Percentiles rank a stretch among this genome's conserved stretches.
These are phyloP conservation scores for Sebastes iracundus DNA, from an alignment of 2,797 vertebrate genomes.

Conservation along the genomic window DNA sequence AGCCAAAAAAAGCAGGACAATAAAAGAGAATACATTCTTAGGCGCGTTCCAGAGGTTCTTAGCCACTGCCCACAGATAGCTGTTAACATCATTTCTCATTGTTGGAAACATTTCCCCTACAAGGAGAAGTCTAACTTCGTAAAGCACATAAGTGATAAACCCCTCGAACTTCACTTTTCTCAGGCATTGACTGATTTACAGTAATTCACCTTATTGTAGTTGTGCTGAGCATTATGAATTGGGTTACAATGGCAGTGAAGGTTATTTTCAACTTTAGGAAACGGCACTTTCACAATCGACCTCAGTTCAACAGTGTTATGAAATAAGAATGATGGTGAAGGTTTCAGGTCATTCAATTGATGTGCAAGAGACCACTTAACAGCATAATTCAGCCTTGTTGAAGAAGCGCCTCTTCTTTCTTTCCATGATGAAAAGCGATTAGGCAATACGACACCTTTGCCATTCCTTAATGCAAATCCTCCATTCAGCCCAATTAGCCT, in stretches of 20 bases:
- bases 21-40: constrained; percentile 65
- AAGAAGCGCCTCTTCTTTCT: constrained; percentile 39
- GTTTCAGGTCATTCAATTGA: constrained; percentile 51
- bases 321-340: constrained; percentile 34
- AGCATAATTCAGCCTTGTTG: constrained; percentile 66
- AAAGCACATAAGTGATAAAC: constrained; percentile 45
- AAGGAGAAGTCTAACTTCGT: constrained; percentile 55
- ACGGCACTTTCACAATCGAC: constrained; percentile 28
- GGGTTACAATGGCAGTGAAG: constrained; percentile 18
- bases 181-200: constrained; percentile 29
- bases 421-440: constrained; percentile 63
- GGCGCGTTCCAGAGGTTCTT: constrained; percentile 50
- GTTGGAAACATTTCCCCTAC: constrained; percentile 37
- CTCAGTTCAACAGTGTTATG: constrained; percentile 6
- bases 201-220: constrained; percentile 23
- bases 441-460: constrained; percentile 68
- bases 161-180: constrained; percentile 19
- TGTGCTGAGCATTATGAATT: neutral
- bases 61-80: constrained; percentile 59
- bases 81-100: constrained; percentile 64
- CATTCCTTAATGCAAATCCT: constrained; percentile 75
- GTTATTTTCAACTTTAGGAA: constrained; percentile 28
- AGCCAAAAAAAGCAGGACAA: constrained; percentile 61
- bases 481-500: constrained; percentile 78
- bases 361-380: constrained; percentile 65